Percentiles rank a stretch among this genome's conserved stretches.
Conservation (phyloP, 2,797 vertebrate genomes). For the Pseudopleuronectes americanus region DNA sequence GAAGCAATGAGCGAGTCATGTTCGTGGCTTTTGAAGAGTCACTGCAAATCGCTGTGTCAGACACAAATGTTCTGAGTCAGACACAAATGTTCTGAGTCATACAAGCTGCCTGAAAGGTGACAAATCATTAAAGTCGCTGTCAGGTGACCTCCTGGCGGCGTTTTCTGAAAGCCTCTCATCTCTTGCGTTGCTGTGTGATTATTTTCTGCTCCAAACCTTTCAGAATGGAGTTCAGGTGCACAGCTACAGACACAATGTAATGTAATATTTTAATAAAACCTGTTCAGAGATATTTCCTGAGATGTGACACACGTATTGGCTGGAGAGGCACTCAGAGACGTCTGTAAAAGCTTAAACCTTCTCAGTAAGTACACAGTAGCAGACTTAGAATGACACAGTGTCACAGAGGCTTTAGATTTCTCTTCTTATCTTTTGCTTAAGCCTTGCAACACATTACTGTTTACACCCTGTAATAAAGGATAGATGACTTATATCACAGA, state of each 20-base stretch:
- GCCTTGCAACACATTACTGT: neutral
- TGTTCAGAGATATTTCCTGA: constrained; percentile 6
- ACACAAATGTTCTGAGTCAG: too few species aligned
- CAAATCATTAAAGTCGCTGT: constrained; percentile 3
- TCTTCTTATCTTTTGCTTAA: neutral
- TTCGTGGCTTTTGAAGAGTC: constrained; percentile 4
- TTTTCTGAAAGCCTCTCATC: constrained; percentile 31
- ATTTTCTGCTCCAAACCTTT: constrained; percentile 13
- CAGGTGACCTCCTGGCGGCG: constrained; percentile 34
- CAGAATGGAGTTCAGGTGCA: constrained; percentile 21
- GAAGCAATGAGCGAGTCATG: neutral
- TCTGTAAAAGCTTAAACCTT: constrained; percentile 1
- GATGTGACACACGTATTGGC: neutral
- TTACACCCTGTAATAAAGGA: too few species aligned
- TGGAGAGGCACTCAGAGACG: neutral
- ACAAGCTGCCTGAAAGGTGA: constrained; percentile 36
- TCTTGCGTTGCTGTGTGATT: constrained; percentile 29
- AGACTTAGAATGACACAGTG: neutral
- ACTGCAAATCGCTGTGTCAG: neutral
- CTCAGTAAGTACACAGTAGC: constrained; percentile 3
- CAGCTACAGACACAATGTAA: constrained; percentile 2
- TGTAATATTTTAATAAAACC: constrained; percentile 3
- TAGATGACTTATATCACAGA: too few species aligned
- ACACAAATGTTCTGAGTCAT: constrained; percentile 11
- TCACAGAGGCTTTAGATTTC: neutral